These are phyloP conservation scores for Asteroscopus sphinx DNA, from an alignment of 2,888 invertebrate genomes.

Conservation along the genomic window DNA sequence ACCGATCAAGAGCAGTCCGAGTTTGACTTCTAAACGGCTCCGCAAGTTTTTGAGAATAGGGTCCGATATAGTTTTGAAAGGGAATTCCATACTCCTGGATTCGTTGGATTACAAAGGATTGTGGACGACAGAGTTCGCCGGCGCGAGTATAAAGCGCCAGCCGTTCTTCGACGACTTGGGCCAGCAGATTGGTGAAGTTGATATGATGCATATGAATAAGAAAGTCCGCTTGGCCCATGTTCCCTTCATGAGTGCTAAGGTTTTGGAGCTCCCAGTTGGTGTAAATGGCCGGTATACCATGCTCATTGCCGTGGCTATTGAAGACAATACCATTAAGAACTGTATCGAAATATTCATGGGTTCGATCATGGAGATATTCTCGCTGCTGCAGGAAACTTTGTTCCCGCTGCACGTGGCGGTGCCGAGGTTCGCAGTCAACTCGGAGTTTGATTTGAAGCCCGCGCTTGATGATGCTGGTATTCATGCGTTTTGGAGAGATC, in stretches of 20 bases:
- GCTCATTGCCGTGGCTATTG: slow-evolving; percentile 56
- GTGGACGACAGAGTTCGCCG: slow-evolving; percentile 62
- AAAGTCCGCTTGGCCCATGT: slow-evolving; percentile 58
- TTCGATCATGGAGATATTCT: slow-evolving; percentile 55
- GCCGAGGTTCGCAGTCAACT: slow-evolving; percentile 58
- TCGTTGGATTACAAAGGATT: slow-evolving; percentile 58
- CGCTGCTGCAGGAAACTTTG: slow-evolving; percentile 52
- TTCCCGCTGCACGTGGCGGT: slow-evolving; percentile 63
- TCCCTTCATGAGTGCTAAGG: slow-evolving; percentile 58
- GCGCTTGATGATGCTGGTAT: slow-evolving; percentile 58
- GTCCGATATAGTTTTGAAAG: slow-evolving; percentile 34
- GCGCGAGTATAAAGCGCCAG: slow-evolving; percentile 39
- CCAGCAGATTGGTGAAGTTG: slow-evolving; percentile 53
- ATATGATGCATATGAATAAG: slow-evolving; percentile 60
- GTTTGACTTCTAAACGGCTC: slow-evolving; percentile 27
- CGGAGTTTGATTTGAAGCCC: slow-evolving; percentile 56
- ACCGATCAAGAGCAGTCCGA: slow-evolving; percentile 44
- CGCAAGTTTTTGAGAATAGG: slow-evolving; percentile 31
- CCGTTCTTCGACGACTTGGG: slow-evolving; percentile 64
- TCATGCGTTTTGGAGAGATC: slow-evolving; percentile 55
- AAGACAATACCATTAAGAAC: slow-evolving; percentile 36
- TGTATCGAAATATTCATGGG: slow-evolving; percentile 51
- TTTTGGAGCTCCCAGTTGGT: slow-evolving; percentile 65
- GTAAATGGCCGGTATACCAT: slow-evolving; percentile 58
- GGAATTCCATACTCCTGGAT: slow-evolving; percentile 61